phyloP scores from a whole-genome alignment of 2,797 vertebrate species.

The Coluber constrictor region DNA sequence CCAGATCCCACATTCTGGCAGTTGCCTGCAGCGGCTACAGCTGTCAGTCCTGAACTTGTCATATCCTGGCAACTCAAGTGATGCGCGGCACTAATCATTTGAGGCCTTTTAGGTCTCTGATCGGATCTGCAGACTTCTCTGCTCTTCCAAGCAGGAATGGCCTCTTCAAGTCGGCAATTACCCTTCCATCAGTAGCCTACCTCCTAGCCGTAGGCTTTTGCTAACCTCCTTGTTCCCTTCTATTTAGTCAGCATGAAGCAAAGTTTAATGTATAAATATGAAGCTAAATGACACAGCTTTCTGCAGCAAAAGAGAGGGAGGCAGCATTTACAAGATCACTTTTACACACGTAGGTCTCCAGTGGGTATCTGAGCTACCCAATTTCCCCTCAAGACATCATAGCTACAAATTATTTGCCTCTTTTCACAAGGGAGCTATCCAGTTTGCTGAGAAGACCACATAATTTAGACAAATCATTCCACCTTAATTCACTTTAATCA shows the following conservation, averaged over 20 bases:
- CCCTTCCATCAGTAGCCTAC: not conserved
- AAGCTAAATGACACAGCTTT: constrained; percentile 34
- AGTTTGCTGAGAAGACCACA: not conserved
- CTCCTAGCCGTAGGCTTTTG: not conserved
- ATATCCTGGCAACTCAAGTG: constrained; percentile 8
- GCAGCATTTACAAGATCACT: constrained; percentile 17
- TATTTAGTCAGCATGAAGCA: not conserved
- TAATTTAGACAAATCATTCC: not conserved
- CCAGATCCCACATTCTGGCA: constrained; percentile 25
- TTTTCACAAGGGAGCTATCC: not conserved
- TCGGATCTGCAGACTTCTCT: not conserved
- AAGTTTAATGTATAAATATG: constrained; percentile 32
- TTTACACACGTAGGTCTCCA: not conserved
- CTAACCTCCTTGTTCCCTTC: not conserved
- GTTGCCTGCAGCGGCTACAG: constrained; percentile 18
- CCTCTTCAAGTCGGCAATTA: not conserved
- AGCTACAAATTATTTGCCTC: not conserved
- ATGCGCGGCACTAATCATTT: constrained; percentile 1
- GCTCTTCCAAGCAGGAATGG: not conserved
- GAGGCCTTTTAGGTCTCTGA: not conserved
- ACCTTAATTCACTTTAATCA: not conserved
- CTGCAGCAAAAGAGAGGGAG: constrained; percentile 28
- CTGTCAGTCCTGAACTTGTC: constrained; percentile 32
- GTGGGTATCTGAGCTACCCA: not conserved
- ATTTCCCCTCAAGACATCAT: not conserved